Base-by-base conservation (phyloP, 2,888 invertebrate genomes). In the Cosmorhoe ocellata region DNA sequence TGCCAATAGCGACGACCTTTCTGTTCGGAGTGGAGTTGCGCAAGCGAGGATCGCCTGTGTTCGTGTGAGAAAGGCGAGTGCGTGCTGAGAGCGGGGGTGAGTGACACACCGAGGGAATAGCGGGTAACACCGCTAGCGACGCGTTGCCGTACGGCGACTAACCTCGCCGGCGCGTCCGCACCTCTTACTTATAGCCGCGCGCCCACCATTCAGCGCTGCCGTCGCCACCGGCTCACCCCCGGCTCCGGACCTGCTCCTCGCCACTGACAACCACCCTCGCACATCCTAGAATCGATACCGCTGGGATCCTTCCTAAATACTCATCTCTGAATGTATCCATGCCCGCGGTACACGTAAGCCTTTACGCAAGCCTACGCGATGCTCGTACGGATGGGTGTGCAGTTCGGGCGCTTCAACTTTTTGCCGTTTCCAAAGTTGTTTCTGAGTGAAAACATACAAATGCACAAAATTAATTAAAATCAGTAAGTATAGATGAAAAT, bases 1-100 rank as follows among this genome's bases (percentile, higher is more conserved):
- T 90, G 89, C 86, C 89, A 89, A 86, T 86, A 86, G 78, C 76
- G 84, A 74, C 83, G 89, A 90, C 89, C 89, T 90, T 90, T 88
- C 74, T 71, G 82, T 82, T 81, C 77, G 76, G 73, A 82, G 79
- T 78, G 69, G 67, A 39, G 79, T 90, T 90, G 87, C 84, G 89
- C 84, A 90, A 89, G 81, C 74, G 81, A 81, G 74, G 83, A 85
- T 83, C 84, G 80, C 81, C 84, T 79, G 80, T 71, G 76, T 70
- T 81, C 80, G 84, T 82, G 78, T 84, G 85, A 83, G 88, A 86
- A 85, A 86, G 88, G 87, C 80, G 79, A 73, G 80, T 78, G 79
- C 71, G 75, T 76, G 70, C 32, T 58, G 71, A 69, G 70, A 71
- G 59, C 59, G 71, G 76, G 76, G 71, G 67, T 71, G 65, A 83